Conservation (phyloP, 2,888 invertebrate genomes). For the Nezara viridula region DNA sequence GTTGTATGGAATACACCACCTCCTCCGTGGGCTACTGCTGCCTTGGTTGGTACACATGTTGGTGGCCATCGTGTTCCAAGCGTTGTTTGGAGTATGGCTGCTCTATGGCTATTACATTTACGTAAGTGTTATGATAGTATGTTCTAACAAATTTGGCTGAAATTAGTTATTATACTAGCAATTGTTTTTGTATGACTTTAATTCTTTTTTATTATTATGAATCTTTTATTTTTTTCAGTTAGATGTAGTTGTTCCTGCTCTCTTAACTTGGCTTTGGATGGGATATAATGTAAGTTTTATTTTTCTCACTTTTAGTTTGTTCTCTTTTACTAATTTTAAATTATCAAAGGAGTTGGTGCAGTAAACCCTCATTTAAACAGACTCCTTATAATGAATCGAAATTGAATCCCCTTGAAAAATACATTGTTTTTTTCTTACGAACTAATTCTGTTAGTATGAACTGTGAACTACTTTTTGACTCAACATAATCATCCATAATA, state of each 20-base stretch:
- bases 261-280: conserved; percentile 87
- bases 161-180: neutral
- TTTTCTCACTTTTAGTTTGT: neutral
- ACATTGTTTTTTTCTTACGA: too few relatives aligned
- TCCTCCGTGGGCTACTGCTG: conserved; percentile 84
- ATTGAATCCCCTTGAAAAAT: too few relatives aligned
- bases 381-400: too few relatives aligned
- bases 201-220: neutral
- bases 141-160: neutral
- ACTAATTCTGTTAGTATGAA: too few relatives aligned
- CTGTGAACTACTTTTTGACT: too few relatives aligned
- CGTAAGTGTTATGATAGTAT: conserved; percentile 77
- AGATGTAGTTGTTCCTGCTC: conserved; percentile 82
- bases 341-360: neutral
- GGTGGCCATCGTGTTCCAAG: conserved; percentile 80
- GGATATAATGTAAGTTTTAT: conserved; percentile 82
- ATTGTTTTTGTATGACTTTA: neutral
- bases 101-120: conserved; percentile 92
- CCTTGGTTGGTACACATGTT: conserved; percentile 84
- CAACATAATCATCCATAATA: too few relatives aligned
- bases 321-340: neutral
- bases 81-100: conserved; percentile 86
- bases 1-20: conserved; percentile 76
- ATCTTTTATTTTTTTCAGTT: conserved; percentile 73
- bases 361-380: too few relatives aligned